phyloP scores from a whole-genome alignment of 2,888 invertebrate species.

The Plebejus argus region DNA sequence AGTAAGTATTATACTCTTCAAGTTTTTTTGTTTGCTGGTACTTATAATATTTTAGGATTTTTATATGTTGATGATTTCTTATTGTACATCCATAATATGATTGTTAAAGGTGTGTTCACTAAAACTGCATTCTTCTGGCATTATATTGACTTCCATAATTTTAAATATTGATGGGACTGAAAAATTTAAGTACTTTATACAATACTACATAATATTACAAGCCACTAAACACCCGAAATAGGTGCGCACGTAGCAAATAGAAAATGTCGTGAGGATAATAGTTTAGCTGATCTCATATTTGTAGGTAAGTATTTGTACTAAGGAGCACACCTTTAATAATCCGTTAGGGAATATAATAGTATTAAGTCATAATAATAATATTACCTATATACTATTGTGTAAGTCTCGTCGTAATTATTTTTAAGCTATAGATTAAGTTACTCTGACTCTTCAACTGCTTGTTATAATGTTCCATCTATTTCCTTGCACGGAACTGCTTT shows the following conservation, averaged over 20 bases:
- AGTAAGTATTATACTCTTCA: not conserved
- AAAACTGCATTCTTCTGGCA: not conserved
- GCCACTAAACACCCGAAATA: not conserved
- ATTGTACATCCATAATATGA: not conserved
- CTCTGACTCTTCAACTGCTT: not conserved
- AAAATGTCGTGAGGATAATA: not conserved
- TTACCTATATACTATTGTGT: not conserved
- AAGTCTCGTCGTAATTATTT: conserved; percentile 20
- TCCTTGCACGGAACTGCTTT: conserved; percentile 1
- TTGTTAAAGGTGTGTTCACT: not conserved
- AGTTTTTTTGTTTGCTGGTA: conserved; percentile 8
- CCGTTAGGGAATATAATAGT: not conserved
- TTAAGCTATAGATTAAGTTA: conserved; percentile 18
- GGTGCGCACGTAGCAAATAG: not conserved
- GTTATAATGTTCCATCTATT: conserved; percentile 2
- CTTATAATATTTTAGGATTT: not conserved
- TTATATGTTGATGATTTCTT: not conserved
- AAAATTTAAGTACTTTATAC: not conserved
- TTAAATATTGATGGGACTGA: not conserved
- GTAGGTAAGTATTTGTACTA: not conserved
- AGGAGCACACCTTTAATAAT: not conserved
- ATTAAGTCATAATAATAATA: not conserved
- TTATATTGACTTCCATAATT: not conserved
- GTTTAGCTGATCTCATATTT: not conserved
- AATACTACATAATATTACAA: not conserved